A percentile compares a stretch with the other conserved stretches of the same genome.
Evolutionary conservation across 2,113 vertebrate species (phyloP).

Genomic region (Oxyura jamaicensis): DNA sequence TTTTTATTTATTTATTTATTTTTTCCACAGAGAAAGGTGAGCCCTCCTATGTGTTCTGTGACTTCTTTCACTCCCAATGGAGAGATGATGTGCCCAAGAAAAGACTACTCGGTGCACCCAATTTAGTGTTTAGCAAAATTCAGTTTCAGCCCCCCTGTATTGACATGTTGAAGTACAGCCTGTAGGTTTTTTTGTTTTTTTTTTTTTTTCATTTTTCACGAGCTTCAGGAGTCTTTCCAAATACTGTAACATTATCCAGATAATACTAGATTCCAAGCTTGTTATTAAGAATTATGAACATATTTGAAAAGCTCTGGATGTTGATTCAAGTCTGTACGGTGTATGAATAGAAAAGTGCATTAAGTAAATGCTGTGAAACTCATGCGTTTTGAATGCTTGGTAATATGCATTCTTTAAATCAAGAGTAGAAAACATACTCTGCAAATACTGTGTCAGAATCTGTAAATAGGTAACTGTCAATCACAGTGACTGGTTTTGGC

Average conservation of each 20-base stretch:
- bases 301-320: slow-evolving; percentile 8
- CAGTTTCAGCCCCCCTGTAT: background rate
- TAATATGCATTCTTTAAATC: background rate
- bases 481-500: background rate
- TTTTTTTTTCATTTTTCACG: background rate
- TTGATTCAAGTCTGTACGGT: slow-evolving; percentile 32
- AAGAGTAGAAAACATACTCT: background rate
- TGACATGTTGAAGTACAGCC: background rate
- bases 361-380: background rate
- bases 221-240: slow-evolving; percentile 4
- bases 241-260: background rate
- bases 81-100: background rate
- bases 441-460: background rate
- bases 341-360: background rate
- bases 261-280: background rate
- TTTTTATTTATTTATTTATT: background rate
- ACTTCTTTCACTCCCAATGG: background rate
- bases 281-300: slow-evolving; percentile 23
- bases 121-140: background rate
- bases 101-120: background rate
- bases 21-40: background rate
- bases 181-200: background rate
- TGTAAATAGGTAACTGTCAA: background rate
- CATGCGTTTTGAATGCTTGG: background rate
- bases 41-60: background rate